phyloP scores from a whole-genome alignment of 1,140 invertebrate species.

The Rhyzopertha dominica region DNA sequence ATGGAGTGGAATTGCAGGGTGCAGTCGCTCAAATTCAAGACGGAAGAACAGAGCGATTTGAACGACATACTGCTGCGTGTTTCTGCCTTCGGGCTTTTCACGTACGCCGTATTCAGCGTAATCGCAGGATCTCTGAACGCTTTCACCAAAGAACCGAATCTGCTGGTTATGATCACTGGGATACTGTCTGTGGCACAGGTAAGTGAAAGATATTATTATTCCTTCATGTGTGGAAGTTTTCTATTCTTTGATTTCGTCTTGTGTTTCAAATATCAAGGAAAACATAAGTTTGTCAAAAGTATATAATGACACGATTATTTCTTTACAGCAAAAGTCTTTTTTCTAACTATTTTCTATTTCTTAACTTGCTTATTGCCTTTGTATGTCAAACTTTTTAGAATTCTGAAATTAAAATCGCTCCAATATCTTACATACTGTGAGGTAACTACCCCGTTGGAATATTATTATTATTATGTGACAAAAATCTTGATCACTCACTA shows the following conservation, averaged over 20 bases:
- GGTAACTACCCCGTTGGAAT: too few relatives aligned
- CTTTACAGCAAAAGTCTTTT: too few relatives aligned
- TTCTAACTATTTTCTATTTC: too few relatives aligned
- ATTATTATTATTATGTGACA: too few relatives aligned
- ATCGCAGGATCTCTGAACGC: conserved; percentile 82
- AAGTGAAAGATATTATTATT: conserved; percentile 25
- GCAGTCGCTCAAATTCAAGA: conserved; percentile 80
- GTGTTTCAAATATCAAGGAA: too few relatives aligned
- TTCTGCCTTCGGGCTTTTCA: conserved; percentile 86
- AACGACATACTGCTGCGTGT: conserved; percentile 87
- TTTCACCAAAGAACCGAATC: conserved; percentile 78
- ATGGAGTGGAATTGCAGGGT: conserved; percentile 58
- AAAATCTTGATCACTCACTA: too few relatives aligned
- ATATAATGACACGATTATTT: too few relatives aligned
- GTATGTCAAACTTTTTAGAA: too few relatives aligned
- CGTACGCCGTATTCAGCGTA: conserved; percentile 88
- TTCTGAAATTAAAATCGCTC: too few relatives aligned
- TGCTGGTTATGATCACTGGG: conserved; percentile 85
- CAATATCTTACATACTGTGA: too few relatives aligned
- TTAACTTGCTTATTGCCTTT: too few relatives aligned
- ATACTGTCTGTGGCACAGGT: conserved; percentile 79
- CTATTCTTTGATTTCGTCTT: conserved; percentile 5
- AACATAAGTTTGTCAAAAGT: too few relatives aligned
- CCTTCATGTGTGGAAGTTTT: background rate
- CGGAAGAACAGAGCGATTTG: conserved; percentile 80